phyloP scores from a whole-genome alignment of 53 echinoderm and acorn worm species.

The Temnopleurus reevesii region DNA sequence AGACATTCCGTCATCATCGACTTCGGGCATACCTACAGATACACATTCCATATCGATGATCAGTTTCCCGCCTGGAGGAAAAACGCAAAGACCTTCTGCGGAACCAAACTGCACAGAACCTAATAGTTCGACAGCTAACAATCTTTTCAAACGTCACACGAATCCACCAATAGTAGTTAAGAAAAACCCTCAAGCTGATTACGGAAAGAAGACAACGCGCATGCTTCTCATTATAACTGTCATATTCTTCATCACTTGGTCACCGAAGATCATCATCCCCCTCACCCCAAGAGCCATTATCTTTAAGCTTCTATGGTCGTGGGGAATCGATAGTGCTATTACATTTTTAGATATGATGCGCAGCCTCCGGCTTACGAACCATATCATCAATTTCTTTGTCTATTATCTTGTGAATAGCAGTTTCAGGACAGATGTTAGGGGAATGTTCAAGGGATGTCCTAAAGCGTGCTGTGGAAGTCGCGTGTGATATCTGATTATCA shows the following conservation, averaged over 20 bases:
- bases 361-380: neutral
- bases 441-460: neutral
- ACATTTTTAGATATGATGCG: neutral
- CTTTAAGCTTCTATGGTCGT: too few species aligned
- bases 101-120: too few species aligned
- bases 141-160: too few species aligned
- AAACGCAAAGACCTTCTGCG: too few species aligned
- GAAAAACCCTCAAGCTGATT: neutral
- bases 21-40: too few species aligned
- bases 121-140: too few species aligned
- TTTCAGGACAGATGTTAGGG: neutral
- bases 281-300: neutral
- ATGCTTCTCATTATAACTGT: neutral
- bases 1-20: too few species aligned
- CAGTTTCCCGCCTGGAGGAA: too few species aligned
- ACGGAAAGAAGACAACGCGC: neutral
- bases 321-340: neutral
- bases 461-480: neutral
- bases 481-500: too few species aligned
- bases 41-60: too few species aligned
- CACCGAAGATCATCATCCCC: neutral
- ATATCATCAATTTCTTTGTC: constrained; percentile 5
- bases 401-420: neutral
- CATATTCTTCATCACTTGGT: neutral
- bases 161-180: neutral